Evolutionary conservation across 92 coral and sea anemone genomes (phyloP).

Genomic region (Phenganax subtilis): DNA sequence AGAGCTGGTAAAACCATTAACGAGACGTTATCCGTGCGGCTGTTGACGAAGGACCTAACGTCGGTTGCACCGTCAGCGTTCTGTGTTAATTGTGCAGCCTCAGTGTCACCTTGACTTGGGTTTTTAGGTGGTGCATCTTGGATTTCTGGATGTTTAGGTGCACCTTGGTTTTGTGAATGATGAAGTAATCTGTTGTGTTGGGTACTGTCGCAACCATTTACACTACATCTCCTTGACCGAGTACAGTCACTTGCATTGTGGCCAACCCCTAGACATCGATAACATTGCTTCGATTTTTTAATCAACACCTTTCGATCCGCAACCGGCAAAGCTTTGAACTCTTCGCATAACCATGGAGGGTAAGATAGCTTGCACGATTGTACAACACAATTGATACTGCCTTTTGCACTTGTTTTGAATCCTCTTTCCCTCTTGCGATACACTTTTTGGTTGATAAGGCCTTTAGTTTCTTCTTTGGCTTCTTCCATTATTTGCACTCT

Average conservation of each 20-base stretch:
- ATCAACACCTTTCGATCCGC: constrained; percentile 25
- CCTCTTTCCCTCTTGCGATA: constrained; percentile 7
- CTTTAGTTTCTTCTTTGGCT: constrained; percentile 30
- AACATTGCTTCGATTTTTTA: constrained; percentile 21
- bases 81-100: not conserved
- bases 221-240: constrained; percentile 38
- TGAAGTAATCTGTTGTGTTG: constrained; percentile 43
- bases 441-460: not conserved
- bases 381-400: constrained; percentile 2
- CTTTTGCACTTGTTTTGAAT: constrained; percentile 11
- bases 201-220: constrained; percentile 31
- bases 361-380: constrained; percentile 4
- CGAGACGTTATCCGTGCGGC: constrained; percentile 18
- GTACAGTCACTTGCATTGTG: constrained; percentile 16
- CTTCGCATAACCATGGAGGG: constrained; percentile 39
- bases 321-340: constrained; percentile 32
- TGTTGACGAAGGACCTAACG: constrained; percentile 6
- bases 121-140: not conserved
- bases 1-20: constrained; percentile 41
- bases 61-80: not conserved
- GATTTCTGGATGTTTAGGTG: not conserved
- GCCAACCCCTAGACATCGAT: constrained; percentile 25
- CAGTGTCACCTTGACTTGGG: not conserved
- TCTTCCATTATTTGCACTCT: constrained; percentile 38
- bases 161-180: not conserved